phyloP scores from a whole-genome alignment of 1,140 invertebrate genomes.

The Triops cancriformis region DNA sequence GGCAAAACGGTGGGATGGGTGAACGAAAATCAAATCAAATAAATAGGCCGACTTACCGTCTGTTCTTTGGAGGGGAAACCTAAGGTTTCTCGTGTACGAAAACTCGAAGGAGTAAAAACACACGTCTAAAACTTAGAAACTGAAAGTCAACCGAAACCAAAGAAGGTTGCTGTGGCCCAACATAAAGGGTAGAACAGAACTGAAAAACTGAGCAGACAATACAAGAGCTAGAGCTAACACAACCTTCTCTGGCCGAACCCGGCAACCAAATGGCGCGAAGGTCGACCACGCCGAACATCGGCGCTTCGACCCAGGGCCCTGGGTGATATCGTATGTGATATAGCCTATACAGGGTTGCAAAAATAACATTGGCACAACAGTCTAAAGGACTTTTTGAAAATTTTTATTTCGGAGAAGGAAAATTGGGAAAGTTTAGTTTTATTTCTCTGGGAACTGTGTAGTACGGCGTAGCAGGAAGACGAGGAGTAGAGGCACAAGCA shows the following conservation, averaged over 20 bases:
- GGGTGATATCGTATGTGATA: no score
- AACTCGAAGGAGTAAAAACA: conserved; percentile 1
- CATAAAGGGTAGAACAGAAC: conserved; percentile 13
- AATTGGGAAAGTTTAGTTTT: background rate
- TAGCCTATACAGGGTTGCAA: no score
- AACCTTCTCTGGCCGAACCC: conserved; percentile 12
- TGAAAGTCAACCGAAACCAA: conserved; percentile 1
- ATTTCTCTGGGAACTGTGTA: background rate
- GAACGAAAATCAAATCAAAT: background rate
- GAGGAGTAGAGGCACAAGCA: background rate
- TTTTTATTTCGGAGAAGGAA: no score
- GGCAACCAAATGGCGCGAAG: conserved; percentile 3
- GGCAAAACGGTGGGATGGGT: no score
- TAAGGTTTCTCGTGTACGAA: background rate
- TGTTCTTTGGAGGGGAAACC: background rate
- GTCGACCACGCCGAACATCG: background rate
- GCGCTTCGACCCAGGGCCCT: background rate
- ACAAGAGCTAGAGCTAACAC: conserved; percentile 13
- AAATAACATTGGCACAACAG: no score
- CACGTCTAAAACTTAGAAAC: conserved; percentile 14
- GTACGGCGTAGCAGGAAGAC: background rate
- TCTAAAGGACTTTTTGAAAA: no score
- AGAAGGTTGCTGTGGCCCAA: background rate
- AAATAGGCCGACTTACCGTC: background rate
- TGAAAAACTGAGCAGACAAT: conserved; percentile 14